A percentile compares a stretch with the other conserved stretches of the same genome.
phyloP scores from a whole-genome alignment of 2,797 vertebrate species.

The Spatula versicolor region DNA sequence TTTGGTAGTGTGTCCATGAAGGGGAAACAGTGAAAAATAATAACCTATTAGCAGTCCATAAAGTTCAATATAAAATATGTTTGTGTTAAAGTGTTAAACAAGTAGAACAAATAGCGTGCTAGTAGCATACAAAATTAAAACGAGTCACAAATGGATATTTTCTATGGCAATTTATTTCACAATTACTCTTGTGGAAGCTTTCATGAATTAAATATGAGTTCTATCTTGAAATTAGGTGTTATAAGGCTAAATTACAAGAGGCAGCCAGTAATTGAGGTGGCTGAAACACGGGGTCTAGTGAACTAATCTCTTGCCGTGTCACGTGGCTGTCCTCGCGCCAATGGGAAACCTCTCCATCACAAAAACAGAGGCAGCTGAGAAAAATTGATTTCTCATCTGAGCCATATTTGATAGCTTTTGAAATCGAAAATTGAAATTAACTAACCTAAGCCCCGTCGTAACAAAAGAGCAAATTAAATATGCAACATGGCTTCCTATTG shows the following conservation, averaged over 20 bases:
- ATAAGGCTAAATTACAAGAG: conserved; percentile 99
- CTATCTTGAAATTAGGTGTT: conserved; percentile 99
- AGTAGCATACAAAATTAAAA: conserved; percentile 89
- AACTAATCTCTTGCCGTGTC: conserved; percentile 95
- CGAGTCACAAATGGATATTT: conserved; percentile 91
- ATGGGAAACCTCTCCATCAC: conserved; percentile 86
- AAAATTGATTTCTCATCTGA: conserved; percentile 99
- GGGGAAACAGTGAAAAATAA: conserved; percentile 66
- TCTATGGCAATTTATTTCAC: conserved; percentile 97
- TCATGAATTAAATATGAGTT: conserved; percentile 99
- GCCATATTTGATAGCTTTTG: conserved; percentile 99
- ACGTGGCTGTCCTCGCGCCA: conserved; percentile 88
- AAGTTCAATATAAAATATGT: conserved; percentile 81
- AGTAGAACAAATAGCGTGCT: conserved; percentile 83
- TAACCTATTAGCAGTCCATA: conserved; percentile 72
- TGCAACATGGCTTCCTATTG: conserved; percentile 89
- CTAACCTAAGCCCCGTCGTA: conserved; percentile 97
- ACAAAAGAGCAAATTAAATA: conserved; percentile 99
- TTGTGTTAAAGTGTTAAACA: conserved; percentile 86
- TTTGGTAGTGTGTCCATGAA: conserved; percentile 28
- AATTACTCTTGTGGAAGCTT: conserved; percentile 96
- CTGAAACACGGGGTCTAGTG: conserved; percentile 93
- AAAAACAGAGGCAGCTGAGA: conserved; percentile 99
- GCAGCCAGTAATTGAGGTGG: conserved; percentile 99
- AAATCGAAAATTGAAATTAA: conserved; percentile 99